Percentiles rank a stretch among this genome's conserved stretches.
Evolutionary conservation across 2,797 vertebrate species (phyloP).

Genomic region (Bradypodion pumilum): DNA sequence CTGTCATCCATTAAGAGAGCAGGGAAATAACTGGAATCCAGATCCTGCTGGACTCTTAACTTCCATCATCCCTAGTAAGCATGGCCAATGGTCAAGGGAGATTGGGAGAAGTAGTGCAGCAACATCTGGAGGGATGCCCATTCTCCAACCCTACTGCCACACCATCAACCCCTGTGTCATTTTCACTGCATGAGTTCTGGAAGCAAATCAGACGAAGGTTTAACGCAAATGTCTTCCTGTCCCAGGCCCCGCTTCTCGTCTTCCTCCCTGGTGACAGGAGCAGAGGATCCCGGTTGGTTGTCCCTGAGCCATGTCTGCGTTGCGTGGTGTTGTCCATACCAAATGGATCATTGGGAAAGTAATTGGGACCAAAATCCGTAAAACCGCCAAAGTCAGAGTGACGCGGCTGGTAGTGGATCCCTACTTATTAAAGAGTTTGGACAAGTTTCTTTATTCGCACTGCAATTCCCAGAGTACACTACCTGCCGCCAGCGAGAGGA

Average conservation of each 20-base stretch:
- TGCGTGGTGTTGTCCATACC: slow-evolving; percentile 84
- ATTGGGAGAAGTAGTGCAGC: background rate
- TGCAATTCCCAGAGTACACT: background rate
- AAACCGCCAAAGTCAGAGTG: slow-evolving; percentile 95
- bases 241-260: too few relatives aligned
- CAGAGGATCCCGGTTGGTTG: slow-evolving; percentile 55
- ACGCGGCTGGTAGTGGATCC: slow-evolving; percentile 92
- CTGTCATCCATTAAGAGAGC: background rate
- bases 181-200: background rate
- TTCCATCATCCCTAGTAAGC: background rate
- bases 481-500: too few relatives aligned
- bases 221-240: background rate
- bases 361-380: slow-evolving; percentile 93
- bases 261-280: too few relatives aligned
- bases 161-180: background rate
- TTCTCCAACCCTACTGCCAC: background rate
- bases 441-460: background rate
- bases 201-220: background rate
- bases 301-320: slow-evolving; percentile 60
- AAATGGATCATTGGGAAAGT: slow-evolving; percentile 95
- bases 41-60: background rate
- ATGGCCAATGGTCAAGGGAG: background rate
- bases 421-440: slow-evolving; percentile 86
- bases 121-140: background rate
- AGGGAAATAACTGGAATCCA: too few relatives aligned